Base-by-base conservation (phyloP, 53 echinoderm and acorn worm species). In the Paelopatides confundens region DNA sequence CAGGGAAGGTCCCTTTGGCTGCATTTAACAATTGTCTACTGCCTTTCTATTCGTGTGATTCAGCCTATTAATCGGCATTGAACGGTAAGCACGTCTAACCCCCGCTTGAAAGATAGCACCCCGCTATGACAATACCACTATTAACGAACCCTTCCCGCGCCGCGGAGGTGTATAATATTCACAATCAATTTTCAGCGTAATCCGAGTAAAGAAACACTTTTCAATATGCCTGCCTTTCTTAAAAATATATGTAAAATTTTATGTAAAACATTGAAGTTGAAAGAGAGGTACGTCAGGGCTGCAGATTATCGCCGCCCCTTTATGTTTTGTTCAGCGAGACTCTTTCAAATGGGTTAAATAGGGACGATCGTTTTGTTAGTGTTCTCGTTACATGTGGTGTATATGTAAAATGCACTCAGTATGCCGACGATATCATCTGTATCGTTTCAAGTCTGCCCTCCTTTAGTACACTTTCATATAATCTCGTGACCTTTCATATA, bases 211-310 rank as follows among this genome's bases (percentile, higher is more conserved):
- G 58, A 21, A n/a, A 23, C 21, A 58, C n/a, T 21, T 21, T 58
- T 58, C n/a, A 5, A 26, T n/a, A 58, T 74, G n/a, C 39, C 39
- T 40, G 40, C 28, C 23, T 74, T 24, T 39, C 24, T 74, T 29
- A 36, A 38, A 74, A 74, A 74, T 39, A 15, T 18, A 27, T 74
- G 74, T 74, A 74, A 74, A 11, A 39, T 74, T 74, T 74, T 74
- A 74, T 74, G 46, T 46, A 46, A 74, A 74, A 74, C 74, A 74
- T 74, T 74, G 74, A 74, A 74, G 39, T 74, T 74, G n/a, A n/a
- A n/a, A n/a, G n/a, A n/a, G n/a, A n/a, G n/a, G n/a, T n/a, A n/a
- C n/a, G n/a, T n/a, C n/a, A n/a, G n/a, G n/a, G n/a, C n/a, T n/a
- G n/a, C n/a, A n/a, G n/a, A n/a, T n/a, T n/a, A n/a, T n/a, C n/a